phyloP scores from a whole-genome alignment of 2,797 vertebrate genomes.

The Sebastes oblongus region DNA sequence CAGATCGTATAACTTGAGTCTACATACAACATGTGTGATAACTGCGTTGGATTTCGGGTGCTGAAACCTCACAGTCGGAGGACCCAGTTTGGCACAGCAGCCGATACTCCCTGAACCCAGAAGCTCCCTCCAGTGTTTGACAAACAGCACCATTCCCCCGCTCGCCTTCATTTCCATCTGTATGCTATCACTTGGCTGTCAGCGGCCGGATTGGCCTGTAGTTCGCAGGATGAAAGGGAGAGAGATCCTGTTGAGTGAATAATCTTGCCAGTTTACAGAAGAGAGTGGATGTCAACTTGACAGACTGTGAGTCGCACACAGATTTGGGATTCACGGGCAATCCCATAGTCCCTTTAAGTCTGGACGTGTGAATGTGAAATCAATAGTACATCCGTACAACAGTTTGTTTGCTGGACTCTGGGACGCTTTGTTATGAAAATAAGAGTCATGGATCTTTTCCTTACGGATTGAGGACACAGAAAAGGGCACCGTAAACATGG shows the following conservation, averaged over 20 bases:
- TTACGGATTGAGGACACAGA: slow-evolving; percentile 78
- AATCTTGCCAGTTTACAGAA: slow-evolving; percentile 86
- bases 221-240: slow-evolving; percentile 81
- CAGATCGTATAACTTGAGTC: slow-evolving; percentile 29
- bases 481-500: slow-evolving; percentile 67
- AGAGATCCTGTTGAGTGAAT: slow-evolving; percentile 87
- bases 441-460: slow-evolving; percentile 80
- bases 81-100: slow-evolving; percentile 46
- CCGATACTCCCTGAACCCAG: slow-evolving; percentile 63
- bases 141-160: slow-evolving; percentile 73
- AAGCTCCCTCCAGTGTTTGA: slow-evolving; percentile 69
- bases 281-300: slow-evolving; percentile 84
- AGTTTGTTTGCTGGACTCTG: slow-evolving; percentile 83
- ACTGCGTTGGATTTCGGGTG: slow-evolving; percentile 27
- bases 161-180: slow-evolving; percentile 82
- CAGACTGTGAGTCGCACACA: slow-evolving; percentile 81
- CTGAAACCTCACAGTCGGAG: slow-evolving; percentile 51
- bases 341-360: slow-evolving; percentile 82
- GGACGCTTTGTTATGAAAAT: slow-evolving; percentile 81
- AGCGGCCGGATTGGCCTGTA: slow-evolving; percentile 81
- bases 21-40: slow-evolving; percentile 16
- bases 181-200: slow-evolving; percentile 85
- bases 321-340: slow-evolving; percentile 83
- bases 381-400: slow-evolving; percentile 87
- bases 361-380: slow-evolving; percentile 87